Conservation (phyloP, 2,888 invertebrate species). For the Caradrina clavipalpis region DNA sequence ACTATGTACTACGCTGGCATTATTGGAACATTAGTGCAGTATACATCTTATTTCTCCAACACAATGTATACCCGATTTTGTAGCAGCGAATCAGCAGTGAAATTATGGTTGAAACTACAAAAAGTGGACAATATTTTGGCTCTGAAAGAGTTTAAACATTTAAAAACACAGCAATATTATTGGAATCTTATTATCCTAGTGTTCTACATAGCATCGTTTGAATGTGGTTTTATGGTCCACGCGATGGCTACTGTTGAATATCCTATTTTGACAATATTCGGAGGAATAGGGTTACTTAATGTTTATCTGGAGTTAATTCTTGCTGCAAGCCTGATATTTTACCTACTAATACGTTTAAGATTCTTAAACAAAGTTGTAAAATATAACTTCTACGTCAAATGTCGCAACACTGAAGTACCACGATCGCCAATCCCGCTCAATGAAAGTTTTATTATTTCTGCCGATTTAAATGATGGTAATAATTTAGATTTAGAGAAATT, state of each 20-base stretch:
- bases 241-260: slow-evolving; percentile 47
- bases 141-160: slow-evolving; percentile 48
- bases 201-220: slow-evolving; percentile 46
- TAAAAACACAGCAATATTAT: slow-evolving; percentile 54
- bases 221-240: slow-evolving; percentile 51
- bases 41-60: slow-evolving; percentile 57
- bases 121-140: slow-evolving; percentile 65
- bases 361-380: slow-evolving; percentile 55
- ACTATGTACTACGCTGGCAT: slow-evolving; percentile 44
- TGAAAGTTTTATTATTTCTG: slow-evolving; percentile 31
- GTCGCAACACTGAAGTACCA: neutral
- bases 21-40: slow-evolving; percentile 50
- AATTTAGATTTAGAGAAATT: slow-evolving; percentile 47
- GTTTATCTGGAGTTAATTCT: slow-evolving; percentile 65
- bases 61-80: slow-evolving; percentile 61
- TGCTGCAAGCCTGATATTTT: slow-evolving; percentile 60
- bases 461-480: slow-evolving; percentile 18
- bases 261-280: slow-evolving; percentile 51
- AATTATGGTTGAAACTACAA: slow-evolving; percentile 49
- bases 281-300: slow-evolving; percentile 48
- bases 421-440: neutral
- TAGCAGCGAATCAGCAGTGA: slow-evolving; percentile 28
- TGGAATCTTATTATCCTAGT: slow-evolving; percentile 50
- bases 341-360: slow-evolving; percentile 59
- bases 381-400: slow-evolving; percentile 20